Percentiles rank a stretch among this genome's conserved stretches.
Evolutionary conservation across 2,888 invertebrate species (phyloP).

Genomic region (Myopa tessellatipennis): DNA sequence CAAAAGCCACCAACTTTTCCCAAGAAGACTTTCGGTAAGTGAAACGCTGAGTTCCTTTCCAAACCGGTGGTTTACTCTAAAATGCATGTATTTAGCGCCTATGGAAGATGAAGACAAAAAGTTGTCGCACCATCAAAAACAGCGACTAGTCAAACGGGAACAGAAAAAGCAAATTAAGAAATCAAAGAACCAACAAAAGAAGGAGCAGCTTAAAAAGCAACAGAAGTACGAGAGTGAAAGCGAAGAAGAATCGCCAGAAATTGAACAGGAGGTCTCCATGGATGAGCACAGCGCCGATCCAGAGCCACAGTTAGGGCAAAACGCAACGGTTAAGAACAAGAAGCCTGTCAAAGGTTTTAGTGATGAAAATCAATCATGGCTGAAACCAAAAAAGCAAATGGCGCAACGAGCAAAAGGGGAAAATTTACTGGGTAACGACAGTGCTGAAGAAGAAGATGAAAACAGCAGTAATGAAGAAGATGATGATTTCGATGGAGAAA

Average conservation of each 20-base stretch:
- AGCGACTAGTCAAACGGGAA: constrained; percentile 74
- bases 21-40: constrained; percentile 63
- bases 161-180: constrained; percentile 69
- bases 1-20: constrained; percentile 79
- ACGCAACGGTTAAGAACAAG: no score
- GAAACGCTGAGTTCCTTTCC: neutral
- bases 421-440: constrained; percentile 50
- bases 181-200: constrained; percentile 56
- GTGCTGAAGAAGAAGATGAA: constrained; percentile 62
- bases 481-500: constrained; percentile 41
- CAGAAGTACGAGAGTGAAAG: constrained; percentile 61
- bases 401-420: constrained; percentile 55
- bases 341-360: constrained; percentile 70
- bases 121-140: constrained; percentile 78
- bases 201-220: constrained; percentile 50
- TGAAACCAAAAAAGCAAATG: constrained; percentile 71
- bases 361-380: constrained; percentile 80
- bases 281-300: constrained; percentile 42
- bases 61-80: neutral
- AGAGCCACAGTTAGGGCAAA: constrained; percentile 47
- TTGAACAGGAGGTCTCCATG: constrained; percentile 49
- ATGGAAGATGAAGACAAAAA: constrained; percentile 71
- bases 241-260: constrained; percentile 59
- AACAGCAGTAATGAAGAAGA: constrained; percentile 47
- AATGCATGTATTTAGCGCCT: constrained; percentile 58